These are phyloP conservation scores for Phytoseiulus persimilis DNA, from an alignment of 2,888 invertebrate species.

Conservation along the genomic window DNA sequence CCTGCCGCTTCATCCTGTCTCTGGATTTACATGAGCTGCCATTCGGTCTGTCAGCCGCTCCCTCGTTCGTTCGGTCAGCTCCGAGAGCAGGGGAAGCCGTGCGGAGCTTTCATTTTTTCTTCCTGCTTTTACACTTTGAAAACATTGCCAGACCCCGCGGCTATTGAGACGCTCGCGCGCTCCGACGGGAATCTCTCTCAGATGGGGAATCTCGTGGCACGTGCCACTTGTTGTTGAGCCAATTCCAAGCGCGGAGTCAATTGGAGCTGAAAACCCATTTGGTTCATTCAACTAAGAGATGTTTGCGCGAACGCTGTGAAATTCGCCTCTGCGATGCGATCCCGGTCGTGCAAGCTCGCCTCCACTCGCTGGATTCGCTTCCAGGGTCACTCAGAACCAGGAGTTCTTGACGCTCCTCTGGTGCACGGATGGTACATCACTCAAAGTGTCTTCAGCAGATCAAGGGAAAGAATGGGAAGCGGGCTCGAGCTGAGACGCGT, in stretches of 20 bases:
- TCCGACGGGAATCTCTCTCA: background rate
- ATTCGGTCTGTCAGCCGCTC: background rate
- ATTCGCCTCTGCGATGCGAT: background rate
- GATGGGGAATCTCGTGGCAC: slow-evolving; percentile 5
- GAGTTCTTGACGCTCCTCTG: too few relatives aligned
- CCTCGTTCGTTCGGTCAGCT: background rate
- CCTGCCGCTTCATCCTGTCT: background rate
- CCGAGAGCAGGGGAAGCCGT: background rate
- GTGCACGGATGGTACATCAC: too few relatives aligned
- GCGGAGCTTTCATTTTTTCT: background rate
- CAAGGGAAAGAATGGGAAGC: too few relatives aligned
- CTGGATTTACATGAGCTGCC: background rate
- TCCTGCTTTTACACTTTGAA: background rate
- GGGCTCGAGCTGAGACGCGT: too few relatives aligned
- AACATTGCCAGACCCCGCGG: slow-evolving; percentile 5
- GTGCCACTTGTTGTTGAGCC: background rate
- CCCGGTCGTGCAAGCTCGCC: too few relatives aligned
- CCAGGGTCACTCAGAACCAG: too few relatives aligned
- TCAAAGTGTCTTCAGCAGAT: too few relatives aligned
- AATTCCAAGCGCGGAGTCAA: background rate
- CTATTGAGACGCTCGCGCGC: background rate
- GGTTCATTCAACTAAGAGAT: background rate
- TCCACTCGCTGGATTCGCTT: too few relatives aligned
- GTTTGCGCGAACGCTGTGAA: background rate
- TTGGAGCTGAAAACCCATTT: background rate